phyloP scores from a whole-genome alignment of 2,113 vertebrate genomes.

The Bothrops jararaca region DNA sequence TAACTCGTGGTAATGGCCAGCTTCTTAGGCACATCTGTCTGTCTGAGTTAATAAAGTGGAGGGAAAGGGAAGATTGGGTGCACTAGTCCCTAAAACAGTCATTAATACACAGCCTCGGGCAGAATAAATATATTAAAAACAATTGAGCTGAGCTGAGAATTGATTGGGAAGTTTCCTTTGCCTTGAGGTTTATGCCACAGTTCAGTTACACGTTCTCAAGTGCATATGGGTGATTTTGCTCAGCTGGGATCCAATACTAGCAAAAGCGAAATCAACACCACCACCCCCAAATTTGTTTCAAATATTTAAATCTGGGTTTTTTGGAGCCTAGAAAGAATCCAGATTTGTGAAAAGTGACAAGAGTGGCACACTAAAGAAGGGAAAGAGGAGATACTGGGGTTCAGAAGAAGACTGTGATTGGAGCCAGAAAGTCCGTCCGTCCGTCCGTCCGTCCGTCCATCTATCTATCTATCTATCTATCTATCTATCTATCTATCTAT shows the following conservation, averaged over 20 bases:
- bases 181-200: background rate
- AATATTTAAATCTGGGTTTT: background rate
- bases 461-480: too few species aligned
- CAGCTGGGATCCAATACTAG: background rate
- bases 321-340: background rate
- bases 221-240: background rate
- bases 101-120: constrained; percentile 15
- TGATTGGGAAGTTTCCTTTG: background rate
- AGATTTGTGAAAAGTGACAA: background rate
- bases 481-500: too few species aligned
- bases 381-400: background rate
- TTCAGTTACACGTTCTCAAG: background rate
- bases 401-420: too few species aligned
- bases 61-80: background rate
- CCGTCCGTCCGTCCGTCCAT: too few species aligned
- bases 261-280: background rate
- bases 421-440: too few species aligned
- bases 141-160: background rate
- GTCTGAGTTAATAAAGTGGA: background rate
- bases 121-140: constrained; percentile 4
- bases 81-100: background rate
- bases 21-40: background rate
- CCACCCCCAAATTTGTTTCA: background rate
- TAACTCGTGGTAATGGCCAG: background rate
- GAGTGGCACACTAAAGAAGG: too few species aligned